Evolutionary conservation across 2,113 vertebrate species (phyloP).

Genomic region (Psilopsiagon aurifrons): DNA sequence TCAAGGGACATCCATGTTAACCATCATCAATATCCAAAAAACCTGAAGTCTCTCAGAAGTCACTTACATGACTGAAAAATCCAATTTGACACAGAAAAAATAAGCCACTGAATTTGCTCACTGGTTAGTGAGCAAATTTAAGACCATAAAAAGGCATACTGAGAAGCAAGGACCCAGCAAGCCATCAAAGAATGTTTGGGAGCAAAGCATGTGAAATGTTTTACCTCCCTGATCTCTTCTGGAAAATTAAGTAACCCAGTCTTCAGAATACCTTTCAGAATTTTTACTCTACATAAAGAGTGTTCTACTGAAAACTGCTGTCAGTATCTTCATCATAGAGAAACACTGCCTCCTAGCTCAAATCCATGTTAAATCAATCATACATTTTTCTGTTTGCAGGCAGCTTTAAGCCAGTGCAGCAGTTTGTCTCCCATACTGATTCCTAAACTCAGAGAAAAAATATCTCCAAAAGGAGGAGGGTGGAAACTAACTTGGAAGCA

Average conservation of each 20-base stretch:
- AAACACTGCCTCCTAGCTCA: slow-evolving; percentile 61
- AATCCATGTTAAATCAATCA: not conserved
- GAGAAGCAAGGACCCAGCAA: not conserved
- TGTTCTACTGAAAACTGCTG: not conserved
- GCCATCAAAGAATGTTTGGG: not conserved
- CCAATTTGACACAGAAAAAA: not conserved
- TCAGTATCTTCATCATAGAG: not conserved
- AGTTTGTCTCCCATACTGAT: not conserved
- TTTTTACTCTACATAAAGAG: not conserved
- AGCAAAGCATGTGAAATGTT: not conserved
- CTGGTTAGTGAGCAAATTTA: not conserved
- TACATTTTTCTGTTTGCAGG: not conserved
- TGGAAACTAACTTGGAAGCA: not conserved
- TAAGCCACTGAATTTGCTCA: not conserved
- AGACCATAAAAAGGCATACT: not conserved
- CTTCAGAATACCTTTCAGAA: not conserved
- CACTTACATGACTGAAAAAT: not conserved
- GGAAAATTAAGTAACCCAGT: not conserved
- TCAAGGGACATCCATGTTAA: not conserved
- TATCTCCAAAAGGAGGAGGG: not conserved
- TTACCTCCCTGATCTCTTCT: not conserved
- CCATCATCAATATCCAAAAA: not conserved
- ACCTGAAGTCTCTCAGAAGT: not conserved
- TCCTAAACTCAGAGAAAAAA: not conserved
- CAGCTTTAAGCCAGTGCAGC: not conserved